Conservation (phyloP, 2,888 invertebrate genomes). For the Julus scanicus region DNA sequence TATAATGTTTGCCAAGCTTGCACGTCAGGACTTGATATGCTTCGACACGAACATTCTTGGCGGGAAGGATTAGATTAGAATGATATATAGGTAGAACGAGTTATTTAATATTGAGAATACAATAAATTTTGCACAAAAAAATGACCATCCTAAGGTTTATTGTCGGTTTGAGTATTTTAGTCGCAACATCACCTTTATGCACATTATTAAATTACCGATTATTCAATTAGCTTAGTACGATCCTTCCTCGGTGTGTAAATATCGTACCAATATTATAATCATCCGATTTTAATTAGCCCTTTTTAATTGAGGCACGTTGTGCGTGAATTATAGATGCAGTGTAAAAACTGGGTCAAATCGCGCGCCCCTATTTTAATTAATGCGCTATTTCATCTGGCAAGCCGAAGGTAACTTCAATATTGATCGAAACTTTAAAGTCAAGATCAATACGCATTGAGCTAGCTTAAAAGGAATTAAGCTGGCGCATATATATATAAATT, state of each 20-base stretch:
- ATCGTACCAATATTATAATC: neutral
- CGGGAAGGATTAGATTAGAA: no score
- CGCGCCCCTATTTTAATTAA: neutral
- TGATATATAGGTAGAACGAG: no score
- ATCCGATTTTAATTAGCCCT: conserved; percentile 19
- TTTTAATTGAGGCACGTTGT: neutral
- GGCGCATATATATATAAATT: conserved; percentile 25
- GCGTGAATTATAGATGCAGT: neutral
- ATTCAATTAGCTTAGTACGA: neutral
- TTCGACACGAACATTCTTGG: no score
- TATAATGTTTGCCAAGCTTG: no score
- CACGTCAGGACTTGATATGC: no score
- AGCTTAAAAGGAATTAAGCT: conserved; percentile 32
- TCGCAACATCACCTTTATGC: neutral
- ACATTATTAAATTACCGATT: neutral
- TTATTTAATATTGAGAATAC: no score
- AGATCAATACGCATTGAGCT: conserved; percentile 25
- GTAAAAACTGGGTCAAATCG: conserved; percentile 6
- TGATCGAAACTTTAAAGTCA: conserved; percentile 44
- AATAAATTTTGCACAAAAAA: no score
- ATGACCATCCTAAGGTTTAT: neutral
- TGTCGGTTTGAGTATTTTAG: neutral
- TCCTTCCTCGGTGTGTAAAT: neutral
- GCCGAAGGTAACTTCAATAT: conserved; percentile 37
- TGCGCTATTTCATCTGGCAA: neutral